Percentiles rank a stretch among this genome's conserved stretches.
Conservation (phyloP, 2,113 vertebrate species). For the Elaphurus davidianus region DNA sequence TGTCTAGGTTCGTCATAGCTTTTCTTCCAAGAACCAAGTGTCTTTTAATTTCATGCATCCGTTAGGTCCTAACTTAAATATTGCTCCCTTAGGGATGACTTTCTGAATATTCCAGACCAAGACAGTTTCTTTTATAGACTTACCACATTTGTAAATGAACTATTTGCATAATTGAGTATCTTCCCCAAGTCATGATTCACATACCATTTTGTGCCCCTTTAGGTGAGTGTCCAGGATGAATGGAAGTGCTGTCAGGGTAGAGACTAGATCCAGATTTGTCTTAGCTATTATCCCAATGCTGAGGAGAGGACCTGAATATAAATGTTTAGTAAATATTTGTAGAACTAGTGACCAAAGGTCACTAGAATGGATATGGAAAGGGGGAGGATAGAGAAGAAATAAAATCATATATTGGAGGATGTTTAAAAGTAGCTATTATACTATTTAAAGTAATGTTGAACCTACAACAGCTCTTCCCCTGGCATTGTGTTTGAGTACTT, state of each 20-base stretch:
- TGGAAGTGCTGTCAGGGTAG: background rate
- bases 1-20: background rate
- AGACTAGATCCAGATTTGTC: background rate
- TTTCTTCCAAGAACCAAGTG: background rate
- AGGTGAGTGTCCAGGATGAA: background rate
- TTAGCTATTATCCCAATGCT: background rate
- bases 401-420: background rate
- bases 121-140: background rate
- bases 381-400: constrained; percentile 10
- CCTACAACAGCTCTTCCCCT: background rate
- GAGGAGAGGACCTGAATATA: background rate
- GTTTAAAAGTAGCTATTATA: background rate
- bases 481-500: background rate
- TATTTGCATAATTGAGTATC: background rate
- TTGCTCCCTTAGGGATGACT: background rate
- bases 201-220: background rate
- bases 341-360: background rate
- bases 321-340: background rate
- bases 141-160: background rate
- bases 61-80: background rate
- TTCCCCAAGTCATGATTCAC: background rate
- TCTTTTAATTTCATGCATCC: background rate
- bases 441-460: background rate
- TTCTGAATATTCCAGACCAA: background rate
- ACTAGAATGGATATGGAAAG: background rate